Conservation (phyloP, 2,888 invertebrate species). For the Cheilosia urbana region DNA sequence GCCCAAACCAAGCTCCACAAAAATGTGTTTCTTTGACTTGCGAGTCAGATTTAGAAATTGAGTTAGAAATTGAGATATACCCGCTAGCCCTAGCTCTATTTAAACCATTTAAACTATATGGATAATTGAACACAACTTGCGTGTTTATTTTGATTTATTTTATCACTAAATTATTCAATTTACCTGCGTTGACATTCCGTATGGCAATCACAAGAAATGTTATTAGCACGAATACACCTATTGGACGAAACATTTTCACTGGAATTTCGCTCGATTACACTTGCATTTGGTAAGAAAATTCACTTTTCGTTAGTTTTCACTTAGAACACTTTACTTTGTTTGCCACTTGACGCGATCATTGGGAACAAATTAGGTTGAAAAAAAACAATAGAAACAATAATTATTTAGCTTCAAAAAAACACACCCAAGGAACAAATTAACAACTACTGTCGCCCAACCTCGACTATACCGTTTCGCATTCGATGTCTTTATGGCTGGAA, state of each 20-base stretch:
- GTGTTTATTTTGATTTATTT: conserved; percentile 17
- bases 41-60: not conserved
- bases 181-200: conserved; percentile 70
- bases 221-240: conserved; percentile 61
- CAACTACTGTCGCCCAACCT: conserved; percentile 58
- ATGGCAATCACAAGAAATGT: conserved; percentile 58
- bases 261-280: conserved; percentile 40
- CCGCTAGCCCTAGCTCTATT: not conserved
- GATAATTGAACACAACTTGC: not conserved
- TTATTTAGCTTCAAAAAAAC: conserved; percentile 53
- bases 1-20: conserved; percentile 67
- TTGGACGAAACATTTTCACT: conserved; percentile 69
- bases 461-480: conserved; percentile 60
- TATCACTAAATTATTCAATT: conserved; percentile 37
- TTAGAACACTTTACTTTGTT: conserved; percentile 38
- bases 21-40: conserved; percentile 26
- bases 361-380: conserved; percentile 12
- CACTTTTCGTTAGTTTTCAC: conserved; percentile 53
- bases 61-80: not conserved
- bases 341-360: conserved; percentile 31
- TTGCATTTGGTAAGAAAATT: conserved; percentile 52
- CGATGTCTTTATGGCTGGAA: conserved; percentile 56
- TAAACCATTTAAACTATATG: not conserved
- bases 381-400: conserved; percentile 29
- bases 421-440: conserved; percentile 63